A percentile compares a stretch with the other conserved stretches of the same genome.
phyloP scores from a whole-genome alignment of 2,888 invertebrate species.

The Pterostichus niger region DNA sequence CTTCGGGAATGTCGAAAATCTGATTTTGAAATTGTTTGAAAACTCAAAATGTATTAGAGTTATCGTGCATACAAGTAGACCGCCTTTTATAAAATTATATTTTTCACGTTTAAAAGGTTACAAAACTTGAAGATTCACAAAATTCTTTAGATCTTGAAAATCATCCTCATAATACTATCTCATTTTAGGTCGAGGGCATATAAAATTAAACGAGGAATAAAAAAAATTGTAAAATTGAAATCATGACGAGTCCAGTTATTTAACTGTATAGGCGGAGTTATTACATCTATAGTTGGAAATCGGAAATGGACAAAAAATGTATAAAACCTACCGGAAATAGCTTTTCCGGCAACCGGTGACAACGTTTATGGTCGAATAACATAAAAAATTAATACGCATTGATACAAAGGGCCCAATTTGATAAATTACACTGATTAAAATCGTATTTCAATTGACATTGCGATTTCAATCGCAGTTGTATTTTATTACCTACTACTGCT shows the following conservation, averaged over 20 bases:
- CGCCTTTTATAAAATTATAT: too few relatives aligned
- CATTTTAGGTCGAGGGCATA: too few relatives aligned
- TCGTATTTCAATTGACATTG: slow-evolving; percentile 47
- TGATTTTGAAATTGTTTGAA: too few relatives aligned
- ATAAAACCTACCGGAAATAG: slow-evolving; percentile 41
- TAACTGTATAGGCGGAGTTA: neutral
- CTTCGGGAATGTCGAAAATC: too few relatives aligned
- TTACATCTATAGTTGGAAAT: slow-evolving; percentile 36
- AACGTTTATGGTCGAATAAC: slow-evolving; percentile 31
- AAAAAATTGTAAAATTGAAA: neutral
- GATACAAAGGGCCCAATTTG: slow-evolving; percentile 50
- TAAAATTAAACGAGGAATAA: neutral
- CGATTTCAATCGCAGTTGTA: neutral
- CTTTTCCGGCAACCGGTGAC: slow-evolving; percentile 36
- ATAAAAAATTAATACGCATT: slow-evolving; percentile 46
- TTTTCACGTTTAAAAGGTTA: too few relatives aligned
- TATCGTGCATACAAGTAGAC: too few relatives aligned
- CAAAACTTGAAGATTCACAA: too few relatives aligned
- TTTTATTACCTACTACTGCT: neutral
- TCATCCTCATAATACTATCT: too few relatives aligned
- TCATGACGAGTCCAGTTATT: slow-evolving; percentile 25
- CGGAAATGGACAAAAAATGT: slow-evolving; percentile 45
- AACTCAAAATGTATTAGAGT: too few relatives aligned
- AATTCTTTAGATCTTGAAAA: too few relatives aligned
- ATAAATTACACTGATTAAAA: slow-evolving; percentile 55